Conservation (phyloP, 2,113 vertebrate species). For the Myxocyprinus asiaticus region DNA sequence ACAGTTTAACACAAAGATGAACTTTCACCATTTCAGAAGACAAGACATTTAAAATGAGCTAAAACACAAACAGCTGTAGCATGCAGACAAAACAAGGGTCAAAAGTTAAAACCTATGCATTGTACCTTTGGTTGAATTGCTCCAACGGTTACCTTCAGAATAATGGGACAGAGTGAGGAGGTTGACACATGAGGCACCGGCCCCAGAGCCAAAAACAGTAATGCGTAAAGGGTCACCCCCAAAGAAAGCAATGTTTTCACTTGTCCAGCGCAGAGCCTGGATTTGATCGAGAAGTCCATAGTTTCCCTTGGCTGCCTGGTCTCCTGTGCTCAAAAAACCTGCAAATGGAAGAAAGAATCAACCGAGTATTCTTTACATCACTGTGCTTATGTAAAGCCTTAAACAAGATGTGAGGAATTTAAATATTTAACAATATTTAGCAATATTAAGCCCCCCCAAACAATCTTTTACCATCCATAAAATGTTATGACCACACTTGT, state of each 20-base stretch:
- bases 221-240: slow-evolving; percentile 97
- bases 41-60: slow-evolving; percentile 66
- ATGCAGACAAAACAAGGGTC: slow-evolving; percentile 85
- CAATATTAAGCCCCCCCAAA: slow-evolving; percentile 15
- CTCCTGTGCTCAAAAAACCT: slow-evolving; percentile 98
- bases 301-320: slow-evolving; percentile 98
- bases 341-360: slow-evolving; percentile 55
- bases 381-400: not conserved
- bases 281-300: slow-evolving; percentile 96
- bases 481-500: slow-evolving; percentile 42
- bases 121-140: slow-evolving; percentile 99
- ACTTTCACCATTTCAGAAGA: not conserved
- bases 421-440: too few relatives aligned
- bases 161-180: slow-evolving; percentile 99
- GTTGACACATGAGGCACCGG: slow-evolving; percentile 97
- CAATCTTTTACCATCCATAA: slow-evolving; percentile 19
- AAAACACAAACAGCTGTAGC: slow-evolving; percentile 73
- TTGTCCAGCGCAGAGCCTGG: slow-evolving; percentile 97
- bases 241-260: slow-evolving; percentile 98
- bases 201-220: slow-evolving; percentile 98
- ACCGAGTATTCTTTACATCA: not conserved
- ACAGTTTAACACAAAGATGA: slow-evolving; percentile 30
- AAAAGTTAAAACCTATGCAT: slow-evolving; percentile 85
- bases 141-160: slow-evolving; percentile 99
- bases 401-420: too few relatives aligned